A percentile compares a stretch with the other conserved stretches of the same genome.
These are phyloP conservation scores for Limnephilus lunatus DNA, from an alignment of 2,888 invertebrate genomes.

Conservation along the genomic window DNA sequence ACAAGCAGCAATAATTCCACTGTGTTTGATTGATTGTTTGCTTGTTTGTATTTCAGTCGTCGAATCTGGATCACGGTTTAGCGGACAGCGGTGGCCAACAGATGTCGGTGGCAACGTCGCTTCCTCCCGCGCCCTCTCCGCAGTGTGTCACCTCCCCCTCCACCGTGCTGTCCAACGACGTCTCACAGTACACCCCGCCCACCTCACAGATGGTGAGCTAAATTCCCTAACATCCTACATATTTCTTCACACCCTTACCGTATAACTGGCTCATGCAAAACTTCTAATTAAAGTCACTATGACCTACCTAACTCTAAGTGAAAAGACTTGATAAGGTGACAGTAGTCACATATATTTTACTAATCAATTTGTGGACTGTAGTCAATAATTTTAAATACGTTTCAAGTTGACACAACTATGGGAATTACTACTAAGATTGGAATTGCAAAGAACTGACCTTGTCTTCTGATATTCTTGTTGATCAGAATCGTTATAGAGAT, in stretches of 20 bases:
- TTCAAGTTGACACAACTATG: too few species aligned
- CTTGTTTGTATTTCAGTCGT: slow-evolving; percentile 14
- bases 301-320: too few species aligned
- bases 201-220: slow-evolving; percentile 59
- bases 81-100: slow-evolving; percentile 26
- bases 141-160: slow-evolving; percentile 12
- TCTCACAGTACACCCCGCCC: slow-evolving; percentile 55
- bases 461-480: too few species aligned
- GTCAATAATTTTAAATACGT: too few species aligned
- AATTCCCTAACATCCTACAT: not conserved
- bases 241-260: not conserved
- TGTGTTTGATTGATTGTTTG: not conserved
- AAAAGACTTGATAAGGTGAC: too few species aligned
- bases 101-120: not conserved
- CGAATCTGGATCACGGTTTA: slow-evolving; percentile 39
- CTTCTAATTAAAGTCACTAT: too few species aligned
- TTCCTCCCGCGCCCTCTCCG: slow-evolving; percentile 37
- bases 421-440: too few species aligned
- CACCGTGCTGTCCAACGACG: slow-evolving; percentile 51
- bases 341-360: too few species aligned
- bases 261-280: too few species aligned
- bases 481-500: too few species aligned
- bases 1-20: not conserved
- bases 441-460: too few species aligned
- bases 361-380: too few species aligned